Base-by-base conservation (phyloP, 1,140 invertebrate genomes). In the Rhyzopertha dominica region DNA sequence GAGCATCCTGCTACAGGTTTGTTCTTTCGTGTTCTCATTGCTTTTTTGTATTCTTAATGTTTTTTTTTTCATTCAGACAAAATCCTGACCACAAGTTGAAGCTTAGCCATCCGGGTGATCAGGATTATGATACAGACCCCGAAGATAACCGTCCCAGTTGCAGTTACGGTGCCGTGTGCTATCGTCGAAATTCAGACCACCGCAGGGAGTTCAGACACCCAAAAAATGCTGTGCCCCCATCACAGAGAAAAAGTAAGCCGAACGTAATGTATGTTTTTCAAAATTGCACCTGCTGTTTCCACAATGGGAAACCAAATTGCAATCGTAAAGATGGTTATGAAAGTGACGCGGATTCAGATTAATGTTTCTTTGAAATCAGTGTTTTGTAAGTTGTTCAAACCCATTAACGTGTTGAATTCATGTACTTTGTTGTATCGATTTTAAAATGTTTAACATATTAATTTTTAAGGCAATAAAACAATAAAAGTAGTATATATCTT, bases 111-210 rank as follows among this genome's bases (percentile, higher is more conserved):
- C 67, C 67, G 19, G 63, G 71, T 4, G 78, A 81, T 63, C 19
- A 59, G 5, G 77, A 77, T 54, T 80, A 73, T 43, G 56, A 68
- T 7, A 22, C 49, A 9, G 56, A 60, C 38, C 41, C 51, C 7
- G 58, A 68, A 26, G 72, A 76, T 49, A 47, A 67, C 23, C 65
- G 71, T 31, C 67, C 73, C 5, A 62, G 72, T 41, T 78, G 77
- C 62, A 63, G 63, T 13, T 77, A 72, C 48, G 76, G 77, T 7
- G 48, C 58, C 7, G 40, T 49, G 7, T 77, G 76, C 53, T 76
- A 75, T 52, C 66, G 76, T 19, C 70, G 64, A 39, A 77, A 77
- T 60, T 52, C 62, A 7, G 59, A 71, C 9, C 76, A 78, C 43
- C 65, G 61, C 41, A 43, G 49, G 41, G 53, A 73, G 12, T 77